A percentile compares a stretch with the other conserved stretches of the same genome.
phyloP scores from a whole-genome alignment of 2,113 vertebrate species.

The Colistium nudipinnis region DNA sequence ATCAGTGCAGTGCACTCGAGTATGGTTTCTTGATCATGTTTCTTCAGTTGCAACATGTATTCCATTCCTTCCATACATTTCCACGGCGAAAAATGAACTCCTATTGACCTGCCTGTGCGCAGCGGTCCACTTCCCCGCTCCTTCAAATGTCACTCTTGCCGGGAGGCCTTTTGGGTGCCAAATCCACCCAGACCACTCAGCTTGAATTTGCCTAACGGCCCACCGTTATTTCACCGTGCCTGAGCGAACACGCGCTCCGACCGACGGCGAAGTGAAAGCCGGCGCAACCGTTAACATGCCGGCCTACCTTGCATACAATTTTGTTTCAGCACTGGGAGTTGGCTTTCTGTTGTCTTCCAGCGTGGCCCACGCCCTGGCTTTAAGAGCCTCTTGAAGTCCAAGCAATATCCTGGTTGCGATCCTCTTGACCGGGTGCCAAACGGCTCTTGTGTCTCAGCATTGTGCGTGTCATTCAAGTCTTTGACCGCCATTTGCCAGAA shows the following conservation, averaged over 20 bases:
- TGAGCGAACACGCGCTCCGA: conserved; percentile 26
- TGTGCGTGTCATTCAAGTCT: neutral
- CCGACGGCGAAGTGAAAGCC: conserved; percentile 34
- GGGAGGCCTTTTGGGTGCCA: conserved; percentile 55
- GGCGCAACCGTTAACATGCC: conserved; percentile 1
- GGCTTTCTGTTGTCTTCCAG: no score
- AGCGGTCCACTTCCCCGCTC: conserved; percentile 67
- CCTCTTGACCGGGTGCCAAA: conserved; percentile 11
- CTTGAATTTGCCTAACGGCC: conserved; percentile 50
- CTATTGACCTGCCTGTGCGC: conserved; percentile 30
- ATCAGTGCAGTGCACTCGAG: no score
- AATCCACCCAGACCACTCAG: conserved; percentile 38
- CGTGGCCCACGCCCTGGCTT: no score
- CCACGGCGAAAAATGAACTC: no score
- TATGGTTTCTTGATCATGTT: neutral
- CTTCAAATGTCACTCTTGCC: conserved; percentile 27
- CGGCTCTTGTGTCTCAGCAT: neutral
- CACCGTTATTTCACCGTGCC: conserved; percentile 26
- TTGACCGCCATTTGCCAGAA: neutral
- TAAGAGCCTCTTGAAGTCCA: conserved; percentile 51
- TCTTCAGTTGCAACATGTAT: no score
- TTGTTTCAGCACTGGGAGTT: conserved; percentile 17
- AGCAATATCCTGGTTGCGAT: conserved; percentile 30
- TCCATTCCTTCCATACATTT: no score
- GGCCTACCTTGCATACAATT: conserved; percentile 34